Evolutionary conservation across 2,113 vertebrate genomes (phyloP).

Genomic region (Spilogale gracilis): DNA sequence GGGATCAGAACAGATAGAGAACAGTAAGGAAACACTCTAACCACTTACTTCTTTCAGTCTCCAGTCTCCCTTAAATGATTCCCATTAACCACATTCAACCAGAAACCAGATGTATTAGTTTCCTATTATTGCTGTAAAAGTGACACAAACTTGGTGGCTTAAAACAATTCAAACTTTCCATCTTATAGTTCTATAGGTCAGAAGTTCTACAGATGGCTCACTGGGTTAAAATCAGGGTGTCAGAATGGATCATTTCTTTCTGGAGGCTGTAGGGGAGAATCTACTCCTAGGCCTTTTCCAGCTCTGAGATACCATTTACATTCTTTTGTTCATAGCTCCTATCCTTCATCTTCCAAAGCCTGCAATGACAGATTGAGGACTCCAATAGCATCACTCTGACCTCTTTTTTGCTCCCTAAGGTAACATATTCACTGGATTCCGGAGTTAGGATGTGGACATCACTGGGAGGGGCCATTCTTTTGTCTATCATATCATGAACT

Average conservation of each 20-base stretch:
- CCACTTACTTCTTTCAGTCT: not conserved
- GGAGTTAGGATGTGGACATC: not conserved
- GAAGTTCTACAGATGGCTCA: not conserved
- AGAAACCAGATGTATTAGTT: not conserved
- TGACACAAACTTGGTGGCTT: not conserved
- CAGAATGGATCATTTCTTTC: not conserved
- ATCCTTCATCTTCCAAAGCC: not conserved
- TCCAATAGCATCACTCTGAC: not conserved
- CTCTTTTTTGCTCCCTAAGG: not conserved
- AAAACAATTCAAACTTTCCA: not conserved
- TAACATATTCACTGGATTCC: not conserved
- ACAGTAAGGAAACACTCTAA: not conserved
- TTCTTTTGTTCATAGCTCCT: not conserved
- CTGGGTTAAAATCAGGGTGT: not conserved
- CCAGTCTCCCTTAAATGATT: not conserved
- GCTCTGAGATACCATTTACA: not conserved
- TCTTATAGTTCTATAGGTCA: not conserved
- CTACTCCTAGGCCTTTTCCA: not conserved
- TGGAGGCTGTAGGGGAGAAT: not conserved
- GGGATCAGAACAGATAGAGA: not conserved
- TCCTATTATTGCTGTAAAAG: not conserved
- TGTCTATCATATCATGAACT: not conserved
- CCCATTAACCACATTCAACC: not conserved
- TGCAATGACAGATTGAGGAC: not conserved
- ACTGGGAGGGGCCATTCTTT: not conserved